phyloP scores from a whole-genome alignment of 2,113 vertebrate species.

The Grammomys dolichurus region DNA sequence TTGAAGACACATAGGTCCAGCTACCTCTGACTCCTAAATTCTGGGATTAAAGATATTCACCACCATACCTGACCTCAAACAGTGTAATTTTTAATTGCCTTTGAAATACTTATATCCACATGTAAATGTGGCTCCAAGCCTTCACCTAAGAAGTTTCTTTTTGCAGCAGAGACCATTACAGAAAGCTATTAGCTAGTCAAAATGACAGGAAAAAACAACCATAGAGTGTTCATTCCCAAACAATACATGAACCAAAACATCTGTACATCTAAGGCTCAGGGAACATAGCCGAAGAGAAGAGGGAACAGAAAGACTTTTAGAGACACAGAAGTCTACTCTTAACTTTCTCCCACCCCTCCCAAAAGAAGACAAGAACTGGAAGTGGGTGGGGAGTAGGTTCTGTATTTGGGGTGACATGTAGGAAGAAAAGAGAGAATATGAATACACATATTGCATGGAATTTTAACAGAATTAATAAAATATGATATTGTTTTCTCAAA shows the following conservation, averaged over 20 bases:
- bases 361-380: neutral
- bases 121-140: neutral
- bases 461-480: neutral
- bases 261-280: neutral
- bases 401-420: neutral
- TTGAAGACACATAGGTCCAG: neutral
- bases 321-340: neutral
- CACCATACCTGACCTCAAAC: neutral
- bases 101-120: neutral
- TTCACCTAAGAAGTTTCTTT: neutral
- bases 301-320: neutral
- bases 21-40: neutral
- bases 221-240: neutral
- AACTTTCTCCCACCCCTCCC: neutral
- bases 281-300: neutral
- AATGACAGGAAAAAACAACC: neutral
- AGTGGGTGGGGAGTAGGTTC: rapidly evolving
- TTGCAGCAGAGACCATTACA: neutral
- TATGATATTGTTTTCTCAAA: neutral
- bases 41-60: neutral
- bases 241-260: neutral
- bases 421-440: neutral
- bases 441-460: neutral
- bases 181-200: neutral
- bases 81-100: neutral